Evolutionary conservation across 2,888 invertebrate species (phyloP).

Genomic region (Pardosa pseudoannulata): DNA sequence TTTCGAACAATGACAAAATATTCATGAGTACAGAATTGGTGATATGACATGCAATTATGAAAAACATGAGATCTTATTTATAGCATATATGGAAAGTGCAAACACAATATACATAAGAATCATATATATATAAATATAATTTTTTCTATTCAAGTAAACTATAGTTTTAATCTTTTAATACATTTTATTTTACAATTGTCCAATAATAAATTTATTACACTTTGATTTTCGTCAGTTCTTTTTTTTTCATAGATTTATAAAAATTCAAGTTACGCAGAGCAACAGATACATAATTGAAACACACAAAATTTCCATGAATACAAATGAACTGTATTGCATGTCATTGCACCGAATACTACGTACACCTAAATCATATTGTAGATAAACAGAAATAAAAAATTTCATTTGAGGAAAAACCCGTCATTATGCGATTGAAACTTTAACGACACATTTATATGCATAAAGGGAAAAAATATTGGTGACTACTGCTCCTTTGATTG

Average conservation of each 20-base stretch:
- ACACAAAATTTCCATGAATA: background rate
- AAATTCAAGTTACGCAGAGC: too few species aligned
- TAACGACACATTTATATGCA: background rate
- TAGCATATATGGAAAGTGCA: too few species aligned
- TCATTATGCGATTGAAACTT: background rate
- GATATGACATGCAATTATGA: conserved; percentile 25
- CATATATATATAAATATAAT: too few species aligned
- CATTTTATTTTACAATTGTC: too few species aligned
- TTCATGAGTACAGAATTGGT: conserved; percentile 21
- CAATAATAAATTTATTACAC: too few species aligned
- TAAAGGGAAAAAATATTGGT: conserved; percentile 8
- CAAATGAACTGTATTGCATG: background rate
- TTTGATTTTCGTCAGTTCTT: too few species aligned
- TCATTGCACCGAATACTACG: conserved; percentile 8
- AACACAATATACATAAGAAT: too few species aligned
- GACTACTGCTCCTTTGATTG: conserved; percentile 18
- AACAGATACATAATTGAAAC: too few species aligned
- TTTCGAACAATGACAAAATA: conserved; percentile 12
- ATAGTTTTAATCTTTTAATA: too few species aligned
- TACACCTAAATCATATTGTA: background rate
- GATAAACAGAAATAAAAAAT: background rate
- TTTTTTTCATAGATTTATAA: too few species aligned
- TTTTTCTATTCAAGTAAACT: too few species aligned
- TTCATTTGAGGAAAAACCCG: conserved; percentile 1
- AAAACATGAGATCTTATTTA: too few species aligned